phyloP scores from a whole-genome alignment of 35 echinoderm and acorn worm genomes.

The Apostichopus parvimensis region DNA sequence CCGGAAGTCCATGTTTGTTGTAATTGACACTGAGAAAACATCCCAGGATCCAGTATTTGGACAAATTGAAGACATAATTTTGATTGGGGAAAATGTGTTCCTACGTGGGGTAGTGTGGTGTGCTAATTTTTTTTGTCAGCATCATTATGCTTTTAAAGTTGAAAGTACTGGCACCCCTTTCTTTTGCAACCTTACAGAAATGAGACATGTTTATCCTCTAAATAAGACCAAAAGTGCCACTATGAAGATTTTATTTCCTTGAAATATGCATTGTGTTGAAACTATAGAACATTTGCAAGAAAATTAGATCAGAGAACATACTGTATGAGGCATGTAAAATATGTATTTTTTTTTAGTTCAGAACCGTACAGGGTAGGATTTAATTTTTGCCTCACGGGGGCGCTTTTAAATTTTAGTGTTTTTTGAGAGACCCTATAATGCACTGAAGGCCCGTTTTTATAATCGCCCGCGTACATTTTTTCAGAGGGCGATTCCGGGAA shows the following conservation, averaged over 20 bases:
- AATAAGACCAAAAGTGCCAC: neutral
- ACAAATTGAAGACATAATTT: neutral
- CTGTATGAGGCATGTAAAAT: neutral
- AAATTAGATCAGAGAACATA: neutral
- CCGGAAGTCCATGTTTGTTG: slow-evolving; percentile 36
- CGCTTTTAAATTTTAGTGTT: no score
- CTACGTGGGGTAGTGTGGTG: neutral
- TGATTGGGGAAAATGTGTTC: slow-evolving; percentile 26
- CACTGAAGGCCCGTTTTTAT: neutral
- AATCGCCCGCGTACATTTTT: neutral
- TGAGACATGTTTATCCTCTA: neutral
- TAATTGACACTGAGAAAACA: neutral
- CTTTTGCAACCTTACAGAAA: neutral
- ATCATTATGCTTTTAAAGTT: slow-evolving; percentile 14
- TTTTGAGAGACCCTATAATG: neutral
- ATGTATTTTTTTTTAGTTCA: neutral
- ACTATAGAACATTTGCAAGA: neutral
- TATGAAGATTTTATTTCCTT: neutral
- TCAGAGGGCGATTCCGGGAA: no score
- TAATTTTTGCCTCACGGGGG: no score
- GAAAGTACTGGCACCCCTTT: neutral
- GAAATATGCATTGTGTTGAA: neutral
- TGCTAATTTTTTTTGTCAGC: neutral
- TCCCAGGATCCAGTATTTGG: slow-evolving; percentile 25
- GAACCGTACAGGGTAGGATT: no score